Evolutionary conservation across 1,140 invertebrate species (phyloP), one percentile per base, ranked within the genome.

Genomic region (Dendrolimus punctatus): DNA sequence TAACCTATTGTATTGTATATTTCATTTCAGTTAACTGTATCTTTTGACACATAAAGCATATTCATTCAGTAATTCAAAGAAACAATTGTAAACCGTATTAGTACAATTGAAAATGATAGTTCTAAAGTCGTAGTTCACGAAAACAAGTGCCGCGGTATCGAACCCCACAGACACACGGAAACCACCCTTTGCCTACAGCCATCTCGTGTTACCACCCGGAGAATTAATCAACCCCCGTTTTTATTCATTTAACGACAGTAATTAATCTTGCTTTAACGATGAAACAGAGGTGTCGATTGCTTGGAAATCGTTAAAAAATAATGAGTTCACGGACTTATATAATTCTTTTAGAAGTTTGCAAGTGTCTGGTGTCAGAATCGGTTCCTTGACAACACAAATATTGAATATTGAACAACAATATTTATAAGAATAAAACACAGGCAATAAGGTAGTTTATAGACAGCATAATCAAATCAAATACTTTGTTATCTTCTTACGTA

Each of bases 231-330:
- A 61, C 68, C 49, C 58, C 58, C 53, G 73, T 77, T 75, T 64
- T 65, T 53, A 64, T 36, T 57, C 45, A 56, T 74, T 73, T 76
- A 55, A 66, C 52, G 53, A 43, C 60, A 65, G 66, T 76, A 79
- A 82, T 82, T 82, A 82, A 80, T 76, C 76, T 73, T 57, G 66
- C 62, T 58, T 67, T 73, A 71, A 68, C 68, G 70, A 73, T 59
- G 23, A 58, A 57, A 57, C 58, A 66, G 57, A 75, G 73, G 73
- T 79, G 68, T 78, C 70, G 69, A 73, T 80, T 73, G 71, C 75
- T 61, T 61, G 56, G 55, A 71, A 71, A 76, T 71, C 67, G 51
- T 68, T 70, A 64, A 71, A 55, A 73, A 69, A 69, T 73, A 73
- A 76, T 73, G 68, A 71, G 60, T 45, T 57, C 55, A 53, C 40